phyloP scores from a whole-genome alignment of 1,140 invertebrate species.

The Leptopilina boulardi region DNA sequence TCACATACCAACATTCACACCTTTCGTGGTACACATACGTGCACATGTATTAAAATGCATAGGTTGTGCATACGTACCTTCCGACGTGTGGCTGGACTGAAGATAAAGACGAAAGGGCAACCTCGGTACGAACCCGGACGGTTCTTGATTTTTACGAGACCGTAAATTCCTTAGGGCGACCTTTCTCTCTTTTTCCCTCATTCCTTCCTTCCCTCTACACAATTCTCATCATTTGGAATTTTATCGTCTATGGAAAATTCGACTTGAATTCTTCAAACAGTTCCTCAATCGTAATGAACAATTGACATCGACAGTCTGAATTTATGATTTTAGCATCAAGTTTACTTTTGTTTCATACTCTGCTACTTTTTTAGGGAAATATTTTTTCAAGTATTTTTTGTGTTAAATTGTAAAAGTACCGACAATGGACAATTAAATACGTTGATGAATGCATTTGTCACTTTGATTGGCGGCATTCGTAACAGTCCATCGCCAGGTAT shows the following conservation, averaged over 20 bases:
- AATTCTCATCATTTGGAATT: constrained; percentile 64
- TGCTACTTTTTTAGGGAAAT: not conserved
- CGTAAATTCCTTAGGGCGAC: constrained; percentile 70
- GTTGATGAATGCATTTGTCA: not conserved
- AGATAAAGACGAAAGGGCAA: constrained; percentile 64
- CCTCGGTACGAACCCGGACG: constrained; percentile 71
- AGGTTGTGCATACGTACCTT: constrained; percentile 32
- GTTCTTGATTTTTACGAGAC: constrained; percentile 76
- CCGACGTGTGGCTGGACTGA: constrained; percentile 45
- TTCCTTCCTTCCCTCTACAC: constrained; percentile 50
- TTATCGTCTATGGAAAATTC: constrained; percentile 60
- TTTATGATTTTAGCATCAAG: no score
- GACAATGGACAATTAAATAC: not conserved
- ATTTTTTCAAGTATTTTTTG: not conserved
- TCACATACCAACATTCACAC: constrained; percentile 34
- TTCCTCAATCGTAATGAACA: no score
- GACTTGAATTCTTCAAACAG: not conserved
- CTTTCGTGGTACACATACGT: not conserved
- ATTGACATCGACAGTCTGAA: no score
- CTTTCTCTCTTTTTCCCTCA: constrained; percentile 49
- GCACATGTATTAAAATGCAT: constrained; percentile 36
- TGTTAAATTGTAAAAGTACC: not conserved
- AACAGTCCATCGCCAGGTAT: constrained; percentile 49
- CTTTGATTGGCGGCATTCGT: not conserved
- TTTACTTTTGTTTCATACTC: no score